Evolutionary conservation across 2,888 invertebrate genomes (phyloP), one percentile per base, ranked within the genome.

Genomic region (Lepidochrysops patricia): DNA sequence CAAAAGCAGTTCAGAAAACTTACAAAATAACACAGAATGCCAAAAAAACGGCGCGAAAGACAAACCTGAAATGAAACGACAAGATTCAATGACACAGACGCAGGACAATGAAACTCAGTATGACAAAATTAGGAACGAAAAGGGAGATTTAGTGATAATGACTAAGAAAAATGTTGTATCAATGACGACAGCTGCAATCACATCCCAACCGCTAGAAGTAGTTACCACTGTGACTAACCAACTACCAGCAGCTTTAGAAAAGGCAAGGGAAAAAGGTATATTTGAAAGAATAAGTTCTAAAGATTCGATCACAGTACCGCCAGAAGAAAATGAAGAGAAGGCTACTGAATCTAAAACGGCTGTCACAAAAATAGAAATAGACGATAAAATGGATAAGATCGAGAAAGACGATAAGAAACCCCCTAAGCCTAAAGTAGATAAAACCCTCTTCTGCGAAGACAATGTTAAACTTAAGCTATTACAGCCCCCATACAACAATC

Each of bases 171-270:
- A 77, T 64, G 80, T 91, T 23, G 82, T 91, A 48, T 91, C 91
- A 15, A 91, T 91, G 91, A 91, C 91, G 12, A 91, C 90, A 4
- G 91, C 91, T 19, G 90, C 91, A 4, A 91, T 91, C 57, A 90
- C 91, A 57, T 84, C 91, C 4, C 90, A 91, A 63, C 91, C 91
- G 1, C 74, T 91, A 62, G 89, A 91, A 74, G 83, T 91, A 9
- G 90, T 90, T 2, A 84, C 90, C 37, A 89, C 88, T 35, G 90
- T 91, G 5, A 90, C 90, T 2, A 91, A 90, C 66, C 91, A 91
- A 70, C 67, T 90, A 57, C 89, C 90, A 32, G 71, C 80, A 32
- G 79, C 84, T 56, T 77, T 90, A 54, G 90, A 89, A 72, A 90
- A 89, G 58, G 90, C 90, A 0, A 79, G 89, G 73, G 90, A 90